These are phyloP conservation scores for Chelonus formosanus DNA, from an alignment of 2,888 invertebrate species.

Conservation along the genomic window DNA sequence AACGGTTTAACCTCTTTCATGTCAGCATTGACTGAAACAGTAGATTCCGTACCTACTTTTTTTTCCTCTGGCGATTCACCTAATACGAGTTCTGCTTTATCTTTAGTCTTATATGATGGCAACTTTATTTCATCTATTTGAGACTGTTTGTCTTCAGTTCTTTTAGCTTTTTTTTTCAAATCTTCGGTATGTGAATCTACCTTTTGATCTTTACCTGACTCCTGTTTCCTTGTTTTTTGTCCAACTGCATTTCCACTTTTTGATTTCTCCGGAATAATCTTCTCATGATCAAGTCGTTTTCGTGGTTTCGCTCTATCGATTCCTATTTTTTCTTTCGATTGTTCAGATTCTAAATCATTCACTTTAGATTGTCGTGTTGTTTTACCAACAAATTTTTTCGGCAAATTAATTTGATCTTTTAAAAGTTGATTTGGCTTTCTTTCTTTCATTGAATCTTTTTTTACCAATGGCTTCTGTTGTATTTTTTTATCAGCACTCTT, in stretches of 20 bases:
- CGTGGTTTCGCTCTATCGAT: background rate
- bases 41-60: background rate
- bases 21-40: background rate
- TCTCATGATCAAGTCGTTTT: conserved; percentile 15
- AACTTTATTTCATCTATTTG: too few relatives aligned
- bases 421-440: background rate
- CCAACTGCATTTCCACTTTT: background rate
- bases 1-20: too few relatives aligned
- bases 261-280: conserved; percentile 2
- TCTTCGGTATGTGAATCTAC: background rate
- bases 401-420: conserved; percentile 26
- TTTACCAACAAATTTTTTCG: conserved; percentile 9
- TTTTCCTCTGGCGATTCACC: background rate
- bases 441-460: background rate
- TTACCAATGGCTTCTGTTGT: conserved; percentile 30
- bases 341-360: background rate
- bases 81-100: conserved; percentile 21
- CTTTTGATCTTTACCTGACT: too few relatives aligned
- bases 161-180: conserved; percentile 27
- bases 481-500: background rate
- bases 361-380: background rate
- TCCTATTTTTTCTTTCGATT: background rate
- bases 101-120: conserved; percentile 13
- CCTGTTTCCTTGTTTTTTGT: background rate
- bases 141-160: conserved; percentile 16